A percentile compares a stretch with the other conserved stretches of the same genome.
phyloP scores from a whole-genome alignment of 2,113 vertebrate genomes.

The Callorhinus ursinus region DNA sequence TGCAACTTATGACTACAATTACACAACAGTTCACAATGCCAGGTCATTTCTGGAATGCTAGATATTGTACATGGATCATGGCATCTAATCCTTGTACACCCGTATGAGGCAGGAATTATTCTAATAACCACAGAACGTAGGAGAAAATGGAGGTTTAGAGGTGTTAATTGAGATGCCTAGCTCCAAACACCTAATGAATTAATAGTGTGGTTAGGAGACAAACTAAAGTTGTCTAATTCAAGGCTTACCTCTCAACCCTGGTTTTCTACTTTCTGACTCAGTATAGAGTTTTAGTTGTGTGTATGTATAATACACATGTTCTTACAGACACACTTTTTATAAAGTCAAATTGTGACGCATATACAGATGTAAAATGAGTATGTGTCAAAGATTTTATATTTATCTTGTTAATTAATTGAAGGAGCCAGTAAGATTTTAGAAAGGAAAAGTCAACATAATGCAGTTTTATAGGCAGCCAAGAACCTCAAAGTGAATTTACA shows the following conservation, averaged over 20 bases:
- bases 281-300: not conserved
- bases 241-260: not conserved
- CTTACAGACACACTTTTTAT: not conserved
- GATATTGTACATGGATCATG: not conserved
- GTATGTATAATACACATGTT: not conserved
- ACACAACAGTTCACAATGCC: not conserved
- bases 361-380: not conserved
- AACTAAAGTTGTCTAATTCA: not conserved
- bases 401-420: not conserved
- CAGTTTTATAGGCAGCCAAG: not conserved
- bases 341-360: not conserved
- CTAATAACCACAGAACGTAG: not conserved
- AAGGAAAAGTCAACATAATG: not conserved
- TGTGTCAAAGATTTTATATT: not conserved
- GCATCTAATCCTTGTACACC: not conserved
- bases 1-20: not conserved
- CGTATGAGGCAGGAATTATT: not conserved
- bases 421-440: not conserved
- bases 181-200: not conserved
- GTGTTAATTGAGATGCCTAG: not conserved
- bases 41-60: conserved; percentile 18
- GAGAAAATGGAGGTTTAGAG: not conserved
- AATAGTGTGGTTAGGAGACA: not conserved
- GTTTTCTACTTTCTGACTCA: not conserved
- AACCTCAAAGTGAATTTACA: not conserved